Percentiles rank a stretch among this genome's conserved stretches.
Evolutionary conservation across 2,888 invertebrate species (phyloP).

Genomic region (Protula sp.): DNA sequence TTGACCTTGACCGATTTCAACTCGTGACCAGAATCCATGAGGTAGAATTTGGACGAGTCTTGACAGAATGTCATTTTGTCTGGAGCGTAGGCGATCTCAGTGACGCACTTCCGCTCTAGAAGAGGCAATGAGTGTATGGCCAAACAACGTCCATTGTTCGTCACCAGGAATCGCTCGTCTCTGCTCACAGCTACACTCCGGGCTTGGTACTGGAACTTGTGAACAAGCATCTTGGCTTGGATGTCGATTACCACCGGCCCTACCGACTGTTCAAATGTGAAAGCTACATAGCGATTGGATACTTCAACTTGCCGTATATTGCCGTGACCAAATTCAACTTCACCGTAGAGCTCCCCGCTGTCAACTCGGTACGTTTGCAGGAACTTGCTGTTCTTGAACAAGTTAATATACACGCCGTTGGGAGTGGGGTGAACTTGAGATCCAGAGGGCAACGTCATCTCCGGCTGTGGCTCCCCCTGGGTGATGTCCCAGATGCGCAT

Average conservation of each 20-base stretch:
- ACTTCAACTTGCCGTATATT: constrained; percentile 18
- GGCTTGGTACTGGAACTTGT: constrained; percentile 34
- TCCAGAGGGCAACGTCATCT: constrained; percentile 31
- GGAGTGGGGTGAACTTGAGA: constrained; percentile 32
- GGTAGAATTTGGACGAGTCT: constrained; percentile 29
- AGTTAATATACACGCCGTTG: constrained; percentile 34
- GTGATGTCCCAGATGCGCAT: constrained; percentile 38
- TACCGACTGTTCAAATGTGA: constrained; percentile 30
- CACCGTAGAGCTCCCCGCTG: constrained; percentile 33
- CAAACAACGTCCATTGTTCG: constrained; percentile 31
- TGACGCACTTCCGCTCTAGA: constrained; percentile 36
- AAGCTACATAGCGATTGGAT: constrained; percentile 34
- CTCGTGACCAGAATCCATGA: constrained; percentile 31
- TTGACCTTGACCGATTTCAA: constrained; percentile 32
- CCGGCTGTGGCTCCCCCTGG: constrained; percentile 37
- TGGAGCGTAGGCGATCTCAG: constrained; percentile 30
- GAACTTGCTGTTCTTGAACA: constrained; percentile 31
- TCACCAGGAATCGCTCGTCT: constrained; percentile 32
- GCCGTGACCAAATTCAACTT: constrained; percentile 24
- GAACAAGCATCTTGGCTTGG: constrained; percentile 25
- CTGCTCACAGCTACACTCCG: constrained; percentile 34
- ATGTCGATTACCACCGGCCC: constrained; percentile 39
- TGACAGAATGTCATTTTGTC: constrained; percentile 30
- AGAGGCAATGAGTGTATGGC: constrained; percentile 34
- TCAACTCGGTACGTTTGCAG: constrained; percentile 35